Evolutionary conservation across 2,797 vertebrate species (phyloP), one percentile per base, ranked within the genome.

Genomic region (Kryptopterus vitreolus): DNA sequence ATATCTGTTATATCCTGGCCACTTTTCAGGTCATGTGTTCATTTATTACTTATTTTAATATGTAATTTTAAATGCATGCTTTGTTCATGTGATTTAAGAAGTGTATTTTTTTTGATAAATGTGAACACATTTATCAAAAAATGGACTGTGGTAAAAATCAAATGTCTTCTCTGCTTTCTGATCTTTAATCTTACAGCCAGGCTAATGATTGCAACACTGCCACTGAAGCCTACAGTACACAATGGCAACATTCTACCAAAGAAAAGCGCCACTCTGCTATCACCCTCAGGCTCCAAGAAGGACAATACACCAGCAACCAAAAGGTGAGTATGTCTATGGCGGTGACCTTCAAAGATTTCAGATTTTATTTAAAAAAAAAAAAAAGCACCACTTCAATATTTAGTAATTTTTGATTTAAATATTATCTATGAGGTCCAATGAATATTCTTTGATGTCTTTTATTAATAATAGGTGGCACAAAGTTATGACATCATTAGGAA

Each of bases 221-320:
- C 97, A 12, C 88, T 98, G 85, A 92, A 96, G 89, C 94, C 95
- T 84, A 94, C 94, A 9, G 93, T 99, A 83, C 98, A 96, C 93
- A 99, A 97, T 46, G 98, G 97, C 87, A 96, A 95, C 52, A 92
- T 98, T 88, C 90, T 98, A 95, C 96, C 97, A 95, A 98, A 98
- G 96, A 99, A 98, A 91, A 89, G 94, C 57, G 89, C 94, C 84
- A 95, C 95, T 81, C 94, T 98, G 77, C 95, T 96, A 24, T 98
- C 97, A 57, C 96, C 96, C 1, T 98, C 95, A 4, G 96, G 96
- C 88, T 90, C 92, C 91, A 96, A 95, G 89, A 99, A 97, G 88
- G 97, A 98, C 82, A 87, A 87, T 68, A 55, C 90, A 22, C 85
- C 94, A 72, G 89, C 93, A 89, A 92, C 89, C 90, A 98, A 96